Evolutionary conservation across 1,140 invertebrate genomes (phyloP), one percentile per base, ranked within the genome.

Genomic region (Meloidogyne hapla): DNA sequence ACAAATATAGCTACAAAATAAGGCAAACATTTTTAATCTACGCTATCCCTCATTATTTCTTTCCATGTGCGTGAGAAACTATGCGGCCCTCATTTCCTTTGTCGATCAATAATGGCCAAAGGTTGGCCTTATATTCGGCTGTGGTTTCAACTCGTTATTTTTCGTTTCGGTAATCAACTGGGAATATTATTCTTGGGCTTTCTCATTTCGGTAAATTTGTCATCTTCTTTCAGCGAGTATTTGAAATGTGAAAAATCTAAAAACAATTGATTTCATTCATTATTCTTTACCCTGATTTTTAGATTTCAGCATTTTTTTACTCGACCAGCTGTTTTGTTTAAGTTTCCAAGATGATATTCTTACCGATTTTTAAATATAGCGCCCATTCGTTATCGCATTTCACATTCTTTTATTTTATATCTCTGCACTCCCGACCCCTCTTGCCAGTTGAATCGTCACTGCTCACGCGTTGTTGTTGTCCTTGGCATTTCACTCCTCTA

Each of bases 41-140:
- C 40, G 40, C 40, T 42, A 42, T 42, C 40, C 40, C 9, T 42
- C 13, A 15, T 33, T 33, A 6, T 33, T 33, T 33, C 33, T 33
- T 33, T 8, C 33, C 33, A 33, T 33, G 33, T 48, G 13, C 15
- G 13, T 48, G 45, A 2, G 45, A 48, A 42, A 42, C n/a, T 10
- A 15, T 48, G 45, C 67, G 21, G 13, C 42, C 69, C 70, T 26
- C 38, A 12, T 61, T 48, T 62, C 23, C 13, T 61, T n/a, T 23
- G 13, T 62, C 21, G 64, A 72, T 72, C 70, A 63, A 72, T 72
- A 72, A 62, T 72, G 45, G 70, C 45, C 70, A 21, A 25, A 33
- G 38, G 33, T 26, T 4, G 12, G 67, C 40, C 40, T 42, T 15
- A 10, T 42, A 0, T 42, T 42, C 40, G 13, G 40, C 13, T 42